Base-by-base conservation (phyloP, 2,888 invertebrate species). In the Pachydiplax longipennis region DNA sequence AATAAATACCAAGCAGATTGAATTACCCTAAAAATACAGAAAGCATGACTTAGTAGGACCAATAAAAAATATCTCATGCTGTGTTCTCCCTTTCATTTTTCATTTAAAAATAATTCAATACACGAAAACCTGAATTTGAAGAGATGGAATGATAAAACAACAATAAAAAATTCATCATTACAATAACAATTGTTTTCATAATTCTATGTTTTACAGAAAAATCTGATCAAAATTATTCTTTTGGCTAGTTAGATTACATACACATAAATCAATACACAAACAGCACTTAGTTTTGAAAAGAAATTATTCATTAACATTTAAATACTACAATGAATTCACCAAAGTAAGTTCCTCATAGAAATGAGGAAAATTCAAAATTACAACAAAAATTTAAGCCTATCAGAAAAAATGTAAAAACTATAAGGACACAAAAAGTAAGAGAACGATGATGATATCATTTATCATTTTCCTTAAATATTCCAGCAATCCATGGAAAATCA, bases 371-470 rank as follows among this genome's bases (percentile, higher is more conserved):
- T 25, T 87, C 58, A 15, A 61, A 37, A 44, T 40, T 61, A 87
- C 6, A 61, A 87, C 12, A 87, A 87, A 35, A 61, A 61, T 35
- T 37, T 25, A n/a, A 37, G 10, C 35, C 18, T 37, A 87, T 58
- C 35, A 87, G 53, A n/a, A 37, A 58, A 87, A 87, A 61, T 37
- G 44, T 83, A 37, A 87, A 58, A 87, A 87, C 58, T 61, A 83
- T 83, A 37, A n/a, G 61, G 37, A 37, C 10, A 53, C 37, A 37
- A 87, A 87, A 87, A 58, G 58, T 87, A n/a, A 37, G 87, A 87
- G 87, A 87, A 87, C 40, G 65, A 18, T 61, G 87, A 31, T 87
- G 87, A 87, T 87, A 87, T 61, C 65, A 87, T 61, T 87, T 87
- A 22, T 87, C n/a, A 31, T 61, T 87, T 87, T 61, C 58, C 65